Base-by-base conservation (phyloP, 2,797 vertebrate species). In the Spheniscus humboldti region DNA sequence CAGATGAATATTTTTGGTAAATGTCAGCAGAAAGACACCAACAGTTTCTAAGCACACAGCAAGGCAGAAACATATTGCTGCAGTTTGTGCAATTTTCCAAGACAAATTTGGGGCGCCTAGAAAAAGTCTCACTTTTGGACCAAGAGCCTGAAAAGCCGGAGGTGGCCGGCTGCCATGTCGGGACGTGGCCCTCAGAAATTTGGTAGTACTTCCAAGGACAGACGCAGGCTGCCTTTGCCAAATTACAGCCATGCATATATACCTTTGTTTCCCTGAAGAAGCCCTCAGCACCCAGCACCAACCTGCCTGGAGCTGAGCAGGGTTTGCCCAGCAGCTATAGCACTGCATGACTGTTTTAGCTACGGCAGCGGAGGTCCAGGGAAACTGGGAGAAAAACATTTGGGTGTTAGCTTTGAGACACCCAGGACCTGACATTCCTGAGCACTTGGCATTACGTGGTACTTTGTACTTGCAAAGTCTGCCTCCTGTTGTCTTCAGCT, bases 361-460 rank as follows among this genome's bases (percentile, higher is more conserved):
- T 53, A 15, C 0, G 0, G 69, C n/a, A 52, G 28, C 24, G 11
- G 25, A 33, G 33, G 41, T 25, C 75, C 69, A 45, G 43, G 63
- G n/a, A 59, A 90, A 83, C 4, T 4, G 75, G 78, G 35, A 55
- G 14, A 27, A 87, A 73, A 79, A 3, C 18, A 31, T 27, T 43
- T 20, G 25, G 25, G 18, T 24, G 8, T 14, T 24, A 31, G 24
- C 59, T 76, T 62, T 37, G 43, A 63, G 62, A 30, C 1, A 13
- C 4, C 10, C 53, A 22, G 41, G 31, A 52, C 9, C 13, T 16
- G 47, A 55, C 25, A 13, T 3, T n/a, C 43, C 35, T 2, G 0
- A 72, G 63, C 24, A 5, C 20, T 62, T 10, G n/a, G 56, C 3
- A 11, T 41, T 19, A 25, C 0, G 0, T 9, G 13, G 48, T 3